These are phyloP conservation scores for Aepyceros melampus DNA, from an alignment of 2,113 vertebrate species.

Conservation along the genomic window DNA sequence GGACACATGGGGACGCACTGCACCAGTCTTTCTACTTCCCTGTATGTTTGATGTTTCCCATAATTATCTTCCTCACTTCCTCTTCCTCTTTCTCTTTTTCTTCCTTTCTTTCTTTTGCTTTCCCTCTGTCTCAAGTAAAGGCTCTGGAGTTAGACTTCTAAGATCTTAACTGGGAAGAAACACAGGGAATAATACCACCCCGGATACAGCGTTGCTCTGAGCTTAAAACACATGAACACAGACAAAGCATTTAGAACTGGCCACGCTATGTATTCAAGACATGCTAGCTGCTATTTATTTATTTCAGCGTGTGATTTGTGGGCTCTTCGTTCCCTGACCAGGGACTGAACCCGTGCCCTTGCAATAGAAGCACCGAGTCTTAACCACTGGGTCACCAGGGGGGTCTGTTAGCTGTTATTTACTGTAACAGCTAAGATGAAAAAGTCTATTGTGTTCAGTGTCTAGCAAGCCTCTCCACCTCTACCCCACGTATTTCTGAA, in stretches of 20 bases:
- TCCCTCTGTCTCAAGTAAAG: background rate
- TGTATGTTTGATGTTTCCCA: background rate
- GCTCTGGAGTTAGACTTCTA: background rate
- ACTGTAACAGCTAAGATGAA: background rate
- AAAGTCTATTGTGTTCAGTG: background rate
- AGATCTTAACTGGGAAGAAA: background rate
- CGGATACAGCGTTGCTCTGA: background rate
- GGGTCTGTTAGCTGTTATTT: background rate
- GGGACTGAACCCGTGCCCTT: background rate
- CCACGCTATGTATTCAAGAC: background rate
- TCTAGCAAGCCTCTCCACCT: background rate
- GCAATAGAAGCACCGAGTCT: background rate
- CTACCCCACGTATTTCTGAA: background rate
- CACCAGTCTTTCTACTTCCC: background rate
- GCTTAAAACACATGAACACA: background rate
- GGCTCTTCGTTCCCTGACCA: background rate
- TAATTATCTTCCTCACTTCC: background rate
- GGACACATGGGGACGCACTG: background rate
- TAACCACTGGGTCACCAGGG: background rate
- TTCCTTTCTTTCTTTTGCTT: background rate
- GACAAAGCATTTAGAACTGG: background rate
- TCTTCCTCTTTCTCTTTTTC: background rate
- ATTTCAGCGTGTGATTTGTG: fast-evolving
- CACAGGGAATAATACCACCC: background rate
- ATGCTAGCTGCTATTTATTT: background rate